Base-by-base conservation (phyloP, 2,113 vertebrate species). In the Pongo pygmaeus region DNA sequence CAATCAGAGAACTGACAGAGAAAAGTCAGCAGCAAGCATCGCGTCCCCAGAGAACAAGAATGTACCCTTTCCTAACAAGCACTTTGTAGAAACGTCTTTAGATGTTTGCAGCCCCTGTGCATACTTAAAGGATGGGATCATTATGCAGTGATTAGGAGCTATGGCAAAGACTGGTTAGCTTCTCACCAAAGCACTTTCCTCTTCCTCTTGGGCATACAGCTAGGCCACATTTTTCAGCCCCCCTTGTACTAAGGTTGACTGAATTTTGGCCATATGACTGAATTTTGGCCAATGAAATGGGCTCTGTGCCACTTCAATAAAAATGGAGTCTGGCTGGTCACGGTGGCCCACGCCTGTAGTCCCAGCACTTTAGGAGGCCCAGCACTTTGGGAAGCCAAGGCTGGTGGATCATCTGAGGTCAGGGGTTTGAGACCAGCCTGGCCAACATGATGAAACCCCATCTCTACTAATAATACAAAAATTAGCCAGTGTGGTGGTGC, bases 1-100 rank as follows among this genome's bases (percentile, higher is more conserved):
- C 93, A 93, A 81, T 91, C 40, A 48, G 57, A 78, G 85, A 95
- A 77, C 57, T 78, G 95, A 74, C 93, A 90, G 91, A 89, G 89
- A 88, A 77, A 94, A 96, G 93, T 50, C 75, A 77, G 75, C 61
- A 43, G 75, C 18, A 8, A 94, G 94, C 40, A 30, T 10, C 59
- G 50, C 25, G 12, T 96, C 92, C 89, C 86, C 70, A 50, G 89
- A 89, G 93, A 96, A 72, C 69, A 83, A 81, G 75, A 91, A 50
- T 3, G 40, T 52, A 52, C 17, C 75, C 43, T 94, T 84, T 57
- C 35, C 48, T 77, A 80, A 94, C n/a, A 69, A 87, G 74, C 23
- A 69, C 27, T 77, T 87, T 67, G 10, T 35, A 74, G 52, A 96
- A 69, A 40, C 12, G 4, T 90, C 86, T 92, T n/a, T 16, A n/a